Percentiles rank a stretch among this genome's conserved stretches.
Evolutionary conservation across 64 coral and sea anemone genomes (phyloP).

Genomic region (Stichodactyla helianthus): DNA sequence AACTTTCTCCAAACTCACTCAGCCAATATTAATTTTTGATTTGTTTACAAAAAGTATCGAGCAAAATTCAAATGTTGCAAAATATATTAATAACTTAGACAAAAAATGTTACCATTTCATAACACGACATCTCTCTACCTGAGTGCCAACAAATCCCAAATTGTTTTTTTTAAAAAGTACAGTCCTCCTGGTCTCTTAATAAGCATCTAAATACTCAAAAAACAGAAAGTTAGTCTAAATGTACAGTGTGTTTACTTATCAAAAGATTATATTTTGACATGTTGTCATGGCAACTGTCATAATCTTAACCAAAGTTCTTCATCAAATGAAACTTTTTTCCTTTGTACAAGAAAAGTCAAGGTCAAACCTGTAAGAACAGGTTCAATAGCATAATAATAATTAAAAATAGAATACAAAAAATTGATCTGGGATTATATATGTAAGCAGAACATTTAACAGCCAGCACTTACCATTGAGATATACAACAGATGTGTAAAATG

Average conservation of each 20-base stretch:
- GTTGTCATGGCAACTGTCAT: slow-evolving; percentile 6
- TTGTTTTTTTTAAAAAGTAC: background rate
- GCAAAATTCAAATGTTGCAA: background rate
- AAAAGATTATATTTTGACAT: slow-evolving; percentile 5
- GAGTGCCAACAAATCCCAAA: background rate
- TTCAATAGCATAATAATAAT: slow-evolving; percentile 5
- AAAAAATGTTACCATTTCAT: background rate
- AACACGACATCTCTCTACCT: background rate
- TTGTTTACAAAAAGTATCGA: background rate
- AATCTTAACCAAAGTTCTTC: background rate
- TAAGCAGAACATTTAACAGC: background rate
- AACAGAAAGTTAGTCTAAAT: background rate
- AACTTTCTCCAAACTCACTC: background rate
- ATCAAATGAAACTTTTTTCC: background rate
- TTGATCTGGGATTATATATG: background rate
- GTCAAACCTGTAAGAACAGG: background rate
- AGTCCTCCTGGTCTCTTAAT: background rate
- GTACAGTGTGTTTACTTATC: background rate
- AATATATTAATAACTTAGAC: background rate
- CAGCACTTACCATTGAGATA: background rate
- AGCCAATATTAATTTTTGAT: background rate
- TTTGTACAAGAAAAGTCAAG: background rate
- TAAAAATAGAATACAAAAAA: background rate
- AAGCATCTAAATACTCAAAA: background rate
- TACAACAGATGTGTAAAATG: background rate